phyloP scores from a whole-genome alignment of 2,113 vertebrate species.

The Pandion haliaetus region DNA sequence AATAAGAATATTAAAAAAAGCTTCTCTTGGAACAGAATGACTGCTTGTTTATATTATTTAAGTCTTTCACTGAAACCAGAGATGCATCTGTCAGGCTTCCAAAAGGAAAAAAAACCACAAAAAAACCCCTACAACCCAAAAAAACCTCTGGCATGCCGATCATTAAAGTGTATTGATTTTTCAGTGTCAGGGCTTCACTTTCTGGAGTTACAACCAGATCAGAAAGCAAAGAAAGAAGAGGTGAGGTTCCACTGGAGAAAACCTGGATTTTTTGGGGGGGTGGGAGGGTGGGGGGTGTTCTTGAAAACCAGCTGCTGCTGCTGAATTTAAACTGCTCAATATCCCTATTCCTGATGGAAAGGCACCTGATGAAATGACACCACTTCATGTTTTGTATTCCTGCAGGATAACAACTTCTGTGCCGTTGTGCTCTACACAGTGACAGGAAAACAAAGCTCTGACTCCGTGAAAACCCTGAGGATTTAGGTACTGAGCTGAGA shows the following conservation, averaged over 20 bases:
- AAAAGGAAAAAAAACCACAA: background rate
- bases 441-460: background rate
- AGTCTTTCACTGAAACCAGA: constrained; percentile 70
- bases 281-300: background rate
- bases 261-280: background rate
- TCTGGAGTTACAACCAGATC: constrained; percentile 10
- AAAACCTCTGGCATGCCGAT: background rate
- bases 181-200: constrained; percentile 18
- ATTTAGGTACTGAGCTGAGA: background rate
- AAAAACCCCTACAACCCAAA: background rate
- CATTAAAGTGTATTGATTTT: background rate
- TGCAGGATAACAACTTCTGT: background rate
- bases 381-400: background rate
- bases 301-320: background rate
- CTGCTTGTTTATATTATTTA: constrained; percentile 49
- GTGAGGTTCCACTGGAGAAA: background rate
- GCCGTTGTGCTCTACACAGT: background rate
- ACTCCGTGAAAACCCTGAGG: background rate
- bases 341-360: background rate
- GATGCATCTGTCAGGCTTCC: constrained; percentile 37
- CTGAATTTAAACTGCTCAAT: background rate
- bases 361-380: background rate
- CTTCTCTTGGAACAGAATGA: constrained; percentile 58
- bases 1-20: constrained; percentile 61
- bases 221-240: constrained; percentile 2